Evolutionary conservation across 2,888 invertebrate species (phyloP).

Genomic region (Scaptomyza cyrtandrae): DNA sequence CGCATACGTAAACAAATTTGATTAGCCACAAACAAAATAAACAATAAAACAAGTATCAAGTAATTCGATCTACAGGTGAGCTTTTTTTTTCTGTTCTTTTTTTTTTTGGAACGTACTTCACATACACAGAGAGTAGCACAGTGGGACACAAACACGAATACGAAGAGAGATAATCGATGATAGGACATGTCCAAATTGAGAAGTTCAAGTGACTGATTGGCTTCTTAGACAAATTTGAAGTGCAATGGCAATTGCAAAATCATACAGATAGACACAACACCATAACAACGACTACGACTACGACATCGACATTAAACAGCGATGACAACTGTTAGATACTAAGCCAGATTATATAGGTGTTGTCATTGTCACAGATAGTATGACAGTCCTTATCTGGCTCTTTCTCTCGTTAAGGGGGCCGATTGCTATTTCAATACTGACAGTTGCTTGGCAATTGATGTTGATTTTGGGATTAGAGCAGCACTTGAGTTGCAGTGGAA

Average conservation of each 20-base stretch:
- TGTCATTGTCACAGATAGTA: slow-evolving; percentile 48
- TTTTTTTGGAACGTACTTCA: slow-evolving; percentile 12
- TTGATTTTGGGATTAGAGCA: slow-evolving; percentile 50
- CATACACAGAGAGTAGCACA: slow-evolving; percentile 7
- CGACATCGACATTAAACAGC: slow-evolving; percentile 25
- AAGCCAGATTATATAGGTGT: slow-evolving; percentile 7
- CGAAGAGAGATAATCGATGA: slow-evolving; percentile 26
- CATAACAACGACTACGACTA: slow-evolving; percentile 44
- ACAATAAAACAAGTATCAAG: slow-evolving; percentile 24
- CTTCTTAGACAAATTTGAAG: slow-evolving; percentile 35
- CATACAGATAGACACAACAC: slow-evolving; percentile 51
- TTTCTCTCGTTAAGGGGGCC: background rate
- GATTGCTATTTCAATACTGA: slow-evolving; percentile 47
- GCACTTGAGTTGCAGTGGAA: slow-evolving; percentile 18
- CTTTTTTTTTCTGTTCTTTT: slow-evolving; percentile 20
- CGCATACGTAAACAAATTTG: slow-evolving; percentile 31
- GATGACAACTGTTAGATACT: slow-evolving; percentile 52
- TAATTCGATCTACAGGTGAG: slow-evolving; percentile 58
- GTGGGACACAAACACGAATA: slow-evolving; percentile 13
- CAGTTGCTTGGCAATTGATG: slow-evolving; percentile 26
- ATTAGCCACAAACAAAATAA: background rate
- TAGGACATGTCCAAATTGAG: slow-evolving; percentile 15
- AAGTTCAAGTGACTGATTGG: slow-evolving; percentile 27
- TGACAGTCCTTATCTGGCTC: slow-evolving; percentile 45
- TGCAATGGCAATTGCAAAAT: slow-evolving; percentile 60